A percentile compares a stretch with the other conserved stretches of the same genome.
These are phyloP conservation scores for Catostomus latipinnis DNA, from an alignment of 2,797 vertebrate species.

Conservation along the genomic window DNA sequence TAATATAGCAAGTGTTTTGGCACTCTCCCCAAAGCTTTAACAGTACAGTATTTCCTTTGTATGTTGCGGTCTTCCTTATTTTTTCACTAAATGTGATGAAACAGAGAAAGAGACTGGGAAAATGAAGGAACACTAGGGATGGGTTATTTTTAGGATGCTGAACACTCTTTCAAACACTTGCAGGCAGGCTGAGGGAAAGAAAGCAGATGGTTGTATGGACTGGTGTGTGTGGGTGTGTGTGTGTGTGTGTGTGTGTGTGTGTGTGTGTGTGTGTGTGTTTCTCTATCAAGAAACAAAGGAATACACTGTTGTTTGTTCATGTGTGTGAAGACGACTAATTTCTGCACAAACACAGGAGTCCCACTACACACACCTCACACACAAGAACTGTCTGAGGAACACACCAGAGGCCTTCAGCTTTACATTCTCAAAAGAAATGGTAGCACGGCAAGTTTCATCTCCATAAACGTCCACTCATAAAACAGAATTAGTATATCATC, in stretches of 20 bases:
- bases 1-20: not conserved
- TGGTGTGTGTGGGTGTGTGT: not conserved
- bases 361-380: not conserved
- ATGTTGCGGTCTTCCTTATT: not conserved
- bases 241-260: not conserved
- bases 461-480: not conserved
- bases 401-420: not conserved
- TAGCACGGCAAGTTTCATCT: not conserved
- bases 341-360: not conserved
- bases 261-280: not conserved
- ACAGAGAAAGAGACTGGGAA: not conserved
- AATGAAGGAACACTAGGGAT: constrained; percentile 29
- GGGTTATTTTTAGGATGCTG: constrained; percentile 32
- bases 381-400: not conserved
- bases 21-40: not conserved
- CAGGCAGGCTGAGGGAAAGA: constrained; percentile 8
- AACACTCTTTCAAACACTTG: constrained; percentile 9
- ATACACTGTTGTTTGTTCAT: not conserved
- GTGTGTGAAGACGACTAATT: no score
- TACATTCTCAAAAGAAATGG: not conserved
- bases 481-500: not conserved
- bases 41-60: not conserved
- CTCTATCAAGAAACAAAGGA: not conserved
- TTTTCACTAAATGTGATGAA: not conserved
- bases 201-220: constrained; percentile 15